A percentile compares a stretch with the other conserved stretches of the same genome.
Evolutionary conservation across 2,113 vertebrate genomes (phyloP).

Genomic region (Ictidomys tridecemlineatus): DNA sequence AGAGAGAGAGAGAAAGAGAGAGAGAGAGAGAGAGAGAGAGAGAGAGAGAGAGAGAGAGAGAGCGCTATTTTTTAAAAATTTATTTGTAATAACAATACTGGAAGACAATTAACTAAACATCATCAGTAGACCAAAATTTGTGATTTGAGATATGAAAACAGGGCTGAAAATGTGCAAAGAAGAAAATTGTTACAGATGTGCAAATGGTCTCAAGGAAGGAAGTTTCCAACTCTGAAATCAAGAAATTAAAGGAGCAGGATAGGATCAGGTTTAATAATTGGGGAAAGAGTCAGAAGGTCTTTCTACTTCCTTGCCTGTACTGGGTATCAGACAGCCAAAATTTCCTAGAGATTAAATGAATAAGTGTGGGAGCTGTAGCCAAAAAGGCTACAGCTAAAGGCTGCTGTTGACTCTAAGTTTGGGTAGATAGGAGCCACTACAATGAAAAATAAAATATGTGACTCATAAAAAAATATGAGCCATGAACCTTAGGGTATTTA

Average conservation of each 20-base stretch:
- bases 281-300: not conserved
- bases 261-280: not conserved
- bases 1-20: not conserved
- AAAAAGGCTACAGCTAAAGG: not conserved
- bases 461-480: not conserved
- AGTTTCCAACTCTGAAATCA: not conserved
- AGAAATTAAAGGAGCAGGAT: not conserved
- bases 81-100: not conserved
- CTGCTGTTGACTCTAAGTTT: not conserved
- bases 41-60: too few relatives aligned
- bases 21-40: not conserved
- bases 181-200: not conserved
- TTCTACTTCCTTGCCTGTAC: not conserved
- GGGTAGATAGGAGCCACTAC: not conserved
- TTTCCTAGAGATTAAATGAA: not conserved
- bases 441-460: not conserved
- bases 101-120: not conserved
- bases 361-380: not conserved
- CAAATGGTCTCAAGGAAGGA: not conserved
- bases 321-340: not conserved
- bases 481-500: not conserved
- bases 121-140: not conserved
- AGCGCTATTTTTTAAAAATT: too few relatives aligned
- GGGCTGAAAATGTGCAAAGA: not conserved
- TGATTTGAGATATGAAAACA: not conserved